A percentile compares a stretch with the other conserved stretches of the same genome.
phyloP scores from a whole-genome alignment of 2,888 invertebrate genomes.

The Dusona sp. region DNA sequence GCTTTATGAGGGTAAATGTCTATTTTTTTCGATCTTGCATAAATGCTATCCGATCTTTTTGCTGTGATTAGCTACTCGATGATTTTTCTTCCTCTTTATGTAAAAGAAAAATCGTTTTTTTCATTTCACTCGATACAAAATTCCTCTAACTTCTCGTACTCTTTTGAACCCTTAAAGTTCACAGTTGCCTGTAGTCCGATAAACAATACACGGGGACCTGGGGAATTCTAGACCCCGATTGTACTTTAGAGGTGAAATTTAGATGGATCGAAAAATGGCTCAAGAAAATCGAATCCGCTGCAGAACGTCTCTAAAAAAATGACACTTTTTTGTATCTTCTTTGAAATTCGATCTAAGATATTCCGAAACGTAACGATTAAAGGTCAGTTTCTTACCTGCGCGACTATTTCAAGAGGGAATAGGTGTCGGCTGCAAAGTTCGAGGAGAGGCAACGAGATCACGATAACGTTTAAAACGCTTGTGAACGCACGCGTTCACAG shows the following conservation, averaged over 20 bases:
- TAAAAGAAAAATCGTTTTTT: background rate
- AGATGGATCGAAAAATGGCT: background rate
- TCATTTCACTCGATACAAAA: background rate
- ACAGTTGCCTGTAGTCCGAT: background rate
- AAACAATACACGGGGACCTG: background rate
- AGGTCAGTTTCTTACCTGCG: slow-evolving; percentile 8
- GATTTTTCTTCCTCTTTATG: background rate
- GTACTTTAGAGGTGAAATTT: background rate
- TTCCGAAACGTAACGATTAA: background rate
- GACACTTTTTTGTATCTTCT: too few species aligned
- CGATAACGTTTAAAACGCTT: slow-evolving; percentile 72
- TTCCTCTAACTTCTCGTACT: background rate
- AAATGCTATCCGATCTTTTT: slow-evolving; percentile 32
- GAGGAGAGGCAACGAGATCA: slow-evolving; percentile 71
- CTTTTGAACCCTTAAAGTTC: background rate
- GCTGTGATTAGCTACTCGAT: background rate
- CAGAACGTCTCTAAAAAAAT: too few species aligned
- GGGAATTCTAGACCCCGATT: background rate
- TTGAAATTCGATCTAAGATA: background rate
- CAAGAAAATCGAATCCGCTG: too few species aligned
- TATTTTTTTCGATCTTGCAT: background rate
- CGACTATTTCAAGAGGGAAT: slow-evolving; percentile 5
- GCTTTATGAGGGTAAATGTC: background rate
- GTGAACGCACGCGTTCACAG: slow-evolving; percentile 70
- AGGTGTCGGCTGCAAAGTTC: slow-evolving; percentile 42